phyloP scores from a whole-genome alignment of 2,113 vertebrate species.

The Saguinus imperator region DNA sequence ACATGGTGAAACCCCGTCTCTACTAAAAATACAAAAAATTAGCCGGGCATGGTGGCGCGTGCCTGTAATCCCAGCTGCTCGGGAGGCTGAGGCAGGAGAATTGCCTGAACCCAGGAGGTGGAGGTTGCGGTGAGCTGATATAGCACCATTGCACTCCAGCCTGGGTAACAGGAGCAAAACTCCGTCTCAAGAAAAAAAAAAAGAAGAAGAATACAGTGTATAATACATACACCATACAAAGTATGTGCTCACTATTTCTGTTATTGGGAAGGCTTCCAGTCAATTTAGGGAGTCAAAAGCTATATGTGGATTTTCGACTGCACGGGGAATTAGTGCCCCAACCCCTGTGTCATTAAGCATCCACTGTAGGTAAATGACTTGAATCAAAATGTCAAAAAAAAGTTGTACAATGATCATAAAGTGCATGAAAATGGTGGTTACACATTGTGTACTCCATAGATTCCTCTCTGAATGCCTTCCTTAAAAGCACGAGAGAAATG shows the following conservation, averaged over 20 bases:
- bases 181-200: too few relatives aligned
- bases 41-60: too few relatives aligned
- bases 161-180: too few relatives aligned
- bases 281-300: not conserved
- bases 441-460: rapidly evolving
- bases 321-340: not conserved
- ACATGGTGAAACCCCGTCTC: too few relatives aligned
- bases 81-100: too few relatives aligned
- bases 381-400: not conserved
- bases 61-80: too few relatives aligned
- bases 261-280: not conserved
- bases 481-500: not conserved
- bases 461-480: not conserved
- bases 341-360: not conserved
- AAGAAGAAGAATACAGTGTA: not conserved
- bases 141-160: too few relatives aligned
- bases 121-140: too few relatives aligned
- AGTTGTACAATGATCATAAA: not conserved
- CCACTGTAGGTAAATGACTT: not conserved
- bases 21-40: too few relatives aligned
- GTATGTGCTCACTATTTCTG: not conserved
- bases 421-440: not conserved
- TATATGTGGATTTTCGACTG: not conserved
- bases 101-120: too few relatives aligned
- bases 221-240: not conserved